Base-by-base conservation (phyloP, 2,888 invertebrate genomes). In the Drosophila histrio region DNA sequence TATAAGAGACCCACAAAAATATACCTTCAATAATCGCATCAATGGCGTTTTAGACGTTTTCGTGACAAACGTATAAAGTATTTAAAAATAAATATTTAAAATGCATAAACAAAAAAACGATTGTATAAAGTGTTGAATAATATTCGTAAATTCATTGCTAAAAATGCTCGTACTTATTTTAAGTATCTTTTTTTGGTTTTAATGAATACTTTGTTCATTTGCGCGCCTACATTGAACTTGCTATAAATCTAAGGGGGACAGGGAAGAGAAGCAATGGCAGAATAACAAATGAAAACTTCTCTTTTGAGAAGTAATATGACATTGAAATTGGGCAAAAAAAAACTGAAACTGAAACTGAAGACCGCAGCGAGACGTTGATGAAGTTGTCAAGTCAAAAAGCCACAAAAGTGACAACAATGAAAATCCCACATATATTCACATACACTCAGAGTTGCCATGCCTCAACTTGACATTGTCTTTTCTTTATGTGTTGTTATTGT, bases 351-450 rank as follows among this genome's bases (percentile, higher is more conserved):
- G 41, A n/a, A 46, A 11, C 30, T 56, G 63, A 78, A 72, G 74
- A 77, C 63, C 62, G 54, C 72, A 75, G 36, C 49, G 34, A 47
- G 72, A 82, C 76, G 65, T 77, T 82, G 88, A 82, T 83, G 66
- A 63, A 88, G 88, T 64, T 83, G 82, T 82, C 66, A 76, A 83
- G 82, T 82, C 66, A 76, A 83, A 77, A 76, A 67, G 28, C 84
- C 70, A 64, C 73, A 63, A 68, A 43, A 64, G 41, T 24, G 44
- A 60, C 28, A 70, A 77, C 65, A 75, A 79, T 60, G 60, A 44
- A 60, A 65, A 65, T 50, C 46, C 61, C 30, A 81, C 44, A 78
- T 46, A 15, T 32, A 57, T 15, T 34, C 2, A 47, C 49, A 61
- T 61, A 58, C 19, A 34, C 49, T 34, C 8, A 22, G 13, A 19